These are phyloP conservation scores for Cephalopachus bancanus DNA, from an alignment of 2,797 vertebrate genomes.

Conservation along the genomic window DNA sequence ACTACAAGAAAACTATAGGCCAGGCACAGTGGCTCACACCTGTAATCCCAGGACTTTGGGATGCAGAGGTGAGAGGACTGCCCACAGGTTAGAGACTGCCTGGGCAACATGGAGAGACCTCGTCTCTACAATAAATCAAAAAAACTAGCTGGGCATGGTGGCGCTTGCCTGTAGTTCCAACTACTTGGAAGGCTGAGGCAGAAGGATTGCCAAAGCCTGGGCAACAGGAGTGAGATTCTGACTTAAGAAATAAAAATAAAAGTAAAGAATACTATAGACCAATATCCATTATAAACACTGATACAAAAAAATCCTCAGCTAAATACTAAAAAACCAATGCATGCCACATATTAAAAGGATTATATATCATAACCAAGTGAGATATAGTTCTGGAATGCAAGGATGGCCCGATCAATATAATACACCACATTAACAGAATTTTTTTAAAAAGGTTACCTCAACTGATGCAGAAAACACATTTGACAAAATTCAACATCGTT, in stretches of 20 bases:
- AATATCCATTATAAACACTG: background rate
- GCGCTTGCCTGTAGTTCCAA: too few species aligned
- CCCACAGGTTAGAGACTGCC: too few species aligned
- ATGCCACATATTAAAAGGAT: background rate
- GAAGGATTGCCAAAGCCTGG: too few species aligned
- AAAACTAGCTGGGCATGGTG: too few species aligned
- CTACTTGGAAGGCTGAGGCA: too few species aligned
- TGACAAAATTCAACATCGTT: background rate
- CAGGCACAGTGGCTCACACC: background rate
- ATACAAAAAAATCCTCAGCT: background rate
- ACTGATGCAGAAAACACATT: background rate
- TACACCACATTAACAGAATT: background rate
- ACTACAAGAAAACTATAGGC: background rate
- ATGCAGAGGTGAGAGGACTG: too few species aligned
- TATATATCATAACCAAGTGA: background rate
- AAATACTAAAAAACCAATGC: background rate
- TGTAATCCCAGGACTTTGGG: too few species aligned
- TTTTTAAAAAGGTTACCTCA: background rate
- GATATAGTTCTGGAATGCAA: background rate
- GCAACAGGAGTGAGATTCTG: too few species aligned
- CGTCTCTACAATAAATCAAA: too few species aligned
- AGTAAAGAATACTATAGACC: background rate
- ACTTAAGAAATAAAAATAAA: too few species aligned
- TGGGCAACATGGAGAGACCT: too few species aligned
- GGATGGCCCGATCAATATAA: background rate